phyloP scores from a whole-genome alignment of 2,888 invertebrate species.

The Eilema griseolum region DNA sequence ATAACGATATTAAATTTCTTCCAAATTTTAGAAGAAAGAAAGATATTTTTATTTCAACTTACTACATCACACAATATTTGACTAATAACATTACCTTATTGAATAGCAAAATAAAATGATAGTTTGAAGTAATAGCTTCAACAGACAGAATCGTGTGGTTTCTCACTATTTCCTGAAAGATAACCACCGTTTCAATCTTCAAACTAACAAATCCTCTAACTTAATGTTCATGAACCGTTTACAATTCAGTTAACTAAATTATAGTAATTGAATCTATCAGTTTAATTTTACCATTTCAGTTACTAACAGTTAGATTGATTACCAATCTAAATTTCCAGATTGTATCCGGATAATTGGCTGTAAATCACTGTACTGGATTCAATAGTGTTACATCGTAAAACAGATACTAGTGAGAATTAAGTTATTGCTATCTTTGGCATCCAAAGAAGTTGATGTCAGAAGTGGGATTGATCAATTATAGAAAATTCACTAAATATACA shows the following conservation, averaged over 20 bases:
- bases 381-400: neutral
- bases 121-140: no score
- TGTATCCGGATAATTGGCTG: constrained; percentile 4
- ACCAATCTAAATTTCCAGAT: constrained; percentile 2
- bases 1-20: no score
- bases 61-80: no score
- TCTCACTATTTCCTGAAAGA: neutral
- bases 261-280: neutral
- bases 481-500: no score
- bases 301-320: neutral
- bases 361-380: constrained; percentile 9
- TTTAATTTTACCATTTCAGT: neutral
- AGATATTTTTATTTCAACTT: no score
- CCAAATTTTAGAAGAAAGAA: no score
- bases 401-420: constrained; percentile 8
- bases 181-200: neutral
- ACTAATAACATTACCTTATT: no score
- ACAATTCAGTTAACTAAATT: neutral
- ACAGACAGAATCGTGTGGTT: no score
- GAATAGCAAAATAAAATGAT: no score
- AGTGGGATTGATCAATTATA: constrained; percentile 3
- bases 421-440: constrained; percentile 17
- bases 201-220: neutral
- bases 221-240: neutral
- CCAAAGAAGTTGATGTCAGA: constrained; percentile 7